Evolutionary conservation across 2,113 vertebrate genomes (phyloP).

Genomic region (Butorides virescens): DNA sequence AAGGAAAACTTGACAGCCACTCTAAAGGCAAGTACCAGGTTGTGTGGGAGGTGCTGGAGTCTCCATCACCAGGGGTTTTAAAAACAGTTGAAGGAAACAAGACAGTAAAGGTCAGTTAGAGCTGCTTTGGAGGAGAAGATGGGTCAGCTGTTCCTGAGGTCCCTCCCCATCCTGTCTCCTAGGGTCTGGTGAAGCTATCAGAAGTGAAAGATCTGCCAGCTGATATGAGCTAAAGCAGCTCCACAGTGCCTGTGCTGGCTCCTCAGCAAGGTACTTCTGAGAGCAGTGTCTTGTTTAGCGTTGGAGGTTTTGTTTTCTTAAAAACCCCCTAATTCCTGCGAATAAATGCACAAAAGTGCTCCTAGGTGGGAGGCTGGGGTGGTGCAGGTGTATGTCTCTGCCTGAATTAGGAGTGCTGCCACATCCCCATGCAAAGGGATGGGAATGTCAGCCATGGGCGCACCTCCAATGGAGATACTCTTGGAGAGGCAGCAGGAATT

Average conservation of each 20-base stretch:
- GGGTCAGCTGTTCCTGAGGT: background rate
- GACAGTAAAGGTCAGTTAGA: background rate
- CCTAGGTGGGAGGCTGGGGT: background rate
- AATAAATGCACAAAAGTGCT: background rate
- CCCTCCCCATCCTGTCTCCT: background rate
- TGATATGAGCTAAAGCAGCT: background rate
- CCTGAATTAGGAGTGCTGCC: background rate
- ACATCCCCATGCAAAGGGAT: accelerated
- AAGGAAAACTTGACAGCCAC: background rate
- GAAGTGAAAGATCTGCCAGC: background rate
- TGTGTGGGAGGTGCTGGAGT: background rate
- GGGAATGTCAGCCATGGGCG: background rate
- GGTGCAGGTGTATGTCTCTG: background rate
- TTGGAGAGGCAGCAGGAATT: background rate
- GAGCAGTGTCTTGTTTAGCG: accelerated
- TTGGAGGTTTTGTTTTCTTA: background rate
- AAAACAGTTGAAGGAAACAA: background rate
- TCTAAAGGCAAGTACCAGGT: background rate
- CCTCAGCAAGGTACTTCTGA: background rate
- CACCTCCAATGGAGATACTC: background rate
- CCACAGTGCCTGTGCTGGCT: background rate
- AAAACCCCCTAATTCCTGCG: background rate
- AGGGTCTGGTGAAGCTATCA: background rate
- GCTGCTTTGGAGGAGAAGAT: background rate
- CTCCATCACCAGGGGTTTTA: background rate